Base-by-base conservation (phyloP, 2,797 vertebrate genomes). In the Toxotes lorentzi region DNA sequence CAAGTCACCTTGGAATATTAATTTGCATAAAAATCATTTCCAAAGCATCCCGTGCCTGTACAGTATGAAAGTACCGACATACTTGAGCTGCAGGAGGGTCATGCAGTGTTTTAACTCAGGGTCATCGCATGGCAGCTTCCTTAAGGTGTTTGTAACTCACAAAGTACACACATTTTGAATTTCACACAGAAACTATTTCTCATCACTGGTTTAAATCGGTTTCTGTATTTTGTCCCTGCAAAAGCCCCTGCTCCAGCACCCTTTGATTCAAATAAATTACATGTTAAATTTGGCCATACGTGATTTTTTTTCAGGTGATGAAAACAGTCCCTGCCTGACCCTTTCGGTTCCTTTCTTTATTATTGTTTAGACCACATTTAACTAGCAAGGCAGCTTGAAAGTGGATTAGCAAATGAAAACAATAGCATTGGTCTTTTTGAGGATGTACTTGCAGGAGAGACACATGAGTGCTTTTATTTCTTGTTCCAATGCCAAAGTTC, bases 1-100 rank as follows among this genome's bases (percentile, higher is more conserved):
- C 56, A 50, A 73, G 82, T 91, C 86, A 92, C 91, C 87, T 89
- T 91, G 88, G 75, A 70, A 65, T 75, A 78, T 57, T 62, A 1
- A 90, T 89, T 82, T 80, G 76, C 89, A 89, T 89, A 68, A 78
- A 77, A 57, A 56, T 47, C 0, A 41, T 78, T 72, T 77, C 70
- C n/a, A 45, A 75, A 70, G 54, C 41, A 51, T 23, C 5, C 0
- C 14, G 35, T 50, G 62, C 59, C 54, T 45, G 43, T 60, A 61
- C 8, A 24, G 17, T 12, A 24, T 56, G 30, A 64, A 76, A 61
- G 32, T 34, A 58, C 54, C 74, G 70, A 76, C 17, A 76, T 68
- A 70, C 32, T 40, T 32, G 27, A 64, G 45, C 16, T 63, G 34
- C 48, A 43, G 24, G 11, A 16, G 21, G 50, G 72, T 76, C 57